Conservation (phyloP, 2,797 vertebrate species). For the Nannoperca australis region DNA sequence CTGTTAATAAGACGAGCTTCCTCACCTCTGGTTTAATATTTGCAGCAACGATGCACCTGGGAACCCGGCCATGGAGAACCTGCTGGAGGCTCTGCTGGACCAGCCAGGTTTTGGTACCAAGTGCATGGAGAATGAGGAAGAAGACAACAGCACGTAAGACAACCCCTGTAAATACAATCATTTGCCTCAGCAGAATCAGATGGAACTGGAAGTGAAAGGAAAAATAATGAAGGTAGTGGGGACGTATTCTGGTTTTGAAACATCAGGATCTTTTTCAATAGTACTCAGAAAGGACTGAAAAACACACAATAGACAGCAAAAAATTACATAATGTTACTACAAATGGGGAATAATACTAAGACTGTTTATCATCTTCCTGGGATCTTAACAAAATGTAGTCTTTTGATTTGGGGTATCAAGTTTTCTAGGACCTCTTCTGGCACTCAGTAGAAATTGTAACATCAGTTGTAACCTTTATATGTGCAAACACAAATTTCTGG, state of each 20-base stretch:
- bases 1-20: background rate
- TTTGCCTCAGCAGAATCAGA: slow-evolving; percentile 5
- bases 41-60: slow-evolving; percentile 87
- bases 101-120: slow-evolving; percentile 88
- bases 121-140: slow-evolving; percentile 75
- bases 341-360: background rate
- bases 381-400: background rate
- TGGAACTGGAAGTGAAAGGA: background rate
- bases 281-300: background rate
- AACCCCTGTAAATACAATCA: background rate
- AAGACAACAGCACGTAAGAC: slow-evolving; percentile 72
- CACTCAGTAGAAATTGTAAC: background rate
- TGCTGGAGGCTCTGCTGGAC: slow-evolving; percentile 86
- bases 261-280: background rate
- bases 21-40: slow-evolving; percentile 22
- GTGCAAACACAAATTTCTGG: background rate
- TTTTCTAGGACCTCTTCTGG: background rate
- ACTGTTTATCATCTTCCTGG: background rate
- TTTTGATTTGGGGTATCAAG: background rate
- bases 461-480: background rate
- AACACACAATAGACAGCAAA: background rate
- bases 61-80: slow-evolving; percentile 66
- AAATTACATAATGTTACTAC: background rate
- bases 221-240: background rate
- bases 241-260: background rate